These are phyloP conservation scores for Drosophila jambulina DNA, from an alignment of 1,140 invertebrate species.

Conservation along the genomic window DNA sequence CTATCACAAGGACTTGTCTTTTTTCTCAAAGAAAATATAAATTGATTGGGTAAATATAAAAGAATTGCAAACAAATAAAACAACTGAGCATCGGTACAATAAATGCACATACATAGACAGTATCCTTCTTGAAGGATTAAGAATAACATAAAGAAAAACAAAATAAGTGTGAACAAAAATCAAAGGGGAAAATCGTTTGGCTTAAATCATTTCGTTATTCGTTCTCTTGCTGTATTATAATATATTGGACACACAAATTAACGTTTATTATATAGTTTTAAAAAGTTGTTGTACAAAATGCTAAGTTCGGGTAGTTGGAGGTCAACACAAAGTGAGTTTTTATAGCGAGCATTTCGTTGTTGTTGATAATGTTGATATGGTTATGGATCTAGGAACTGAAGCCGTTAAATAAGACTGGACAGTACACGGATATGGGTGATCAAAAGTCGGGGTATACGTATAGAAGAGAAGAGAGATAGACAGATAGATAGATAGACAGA, in stretches of 20 bases:
- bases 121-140: slow-evolving; percentile 29
- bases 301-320: slow-evolving; percentile 56
- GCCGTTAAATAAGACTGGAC: slow-evolving; percentile 39
- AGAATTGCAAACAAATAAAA: slow-evolving; percentile 61
- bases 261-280: slow-evolving; percentile 43
- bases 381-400: slow-evolving; percentile 37
- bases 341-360: slow-evolving; percentile 47
- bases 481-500: slow-evolving; percentile 35
- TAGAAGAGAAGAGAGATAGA: slow-evolving; percentile 31
- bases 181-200: slow-evolving; percentile 2
- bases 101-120: slow-evolving; percentile 62
- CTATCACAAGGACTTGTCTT: slow-evolving; percentile 10
- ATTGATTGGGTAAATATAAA: slow-evolving; percentile 19
- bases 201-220: slow-evolving; percentile 28
- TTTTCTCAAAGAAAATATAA: slow-evolving; percentile 3
- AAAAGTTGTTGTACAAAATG: slow-evolving; percentile 66
- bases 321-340: slow-evolving; percentile 58
- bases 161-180: slow-evolving; percentile 19
- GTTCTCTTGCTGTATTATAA: slow-evolving; percentile 9
- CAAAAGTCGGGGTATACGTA: slow-evolving; percentile 40
- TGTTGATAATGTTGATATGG: slow-evolving; percentile 38
- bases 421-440: slow-evolving; percentile 49
- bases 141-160: slow-evolving; percentile 19
- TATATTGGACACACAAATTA: slow-evolving; percentile 53
- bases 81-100: slow-evolving; percentile 67